Evolutionary conservation across 2,888 invertebrate species (phyloP).

Genomic region (Lasius platythorax): DNA sequence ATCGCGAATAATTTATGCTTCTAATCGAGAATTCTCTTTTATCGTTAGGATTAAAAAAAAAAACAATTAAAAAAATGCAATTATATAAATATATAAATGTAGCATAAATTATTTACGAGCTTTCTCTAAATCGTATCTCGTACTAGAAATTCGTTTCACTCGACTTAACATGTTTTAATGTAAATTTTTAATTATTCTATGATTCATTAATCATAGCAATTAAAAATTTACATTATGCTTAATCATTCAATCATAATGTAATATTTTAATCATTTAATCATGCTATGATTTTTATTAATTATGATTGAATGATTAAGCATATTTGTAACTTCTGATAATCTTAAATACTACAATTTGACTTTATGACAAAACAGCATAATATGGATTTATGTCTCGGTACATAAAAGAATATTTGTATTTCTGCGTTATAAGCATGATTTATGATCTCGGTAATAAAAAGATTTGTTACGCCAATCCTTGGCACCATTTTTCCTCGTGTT

Average conservation of each 20-base stretch:
- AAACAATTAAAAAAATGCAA: background rate
- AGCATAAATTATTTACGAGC: slow-evolving; percentile 18
- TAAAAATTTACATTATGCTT: background rate
- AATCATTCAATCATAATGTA: background rate
- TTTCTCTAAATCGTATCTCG: background rate
- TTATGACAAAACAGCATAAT: background rate
- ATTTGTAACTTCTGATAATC: background rate
- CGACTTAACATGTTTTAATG: slow-evolving; percentile 1
- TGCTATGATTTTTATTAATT: background rate
- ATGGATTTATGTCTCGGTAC: background rate
- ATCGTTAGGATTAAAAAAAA: background rate
- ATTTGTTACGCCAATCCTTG: background rate
- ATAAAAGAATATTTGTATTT: background rate
- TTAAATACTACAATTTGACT: background rate
- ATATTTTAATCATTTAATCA: background rate
- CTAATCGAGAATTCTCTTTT: background rate
- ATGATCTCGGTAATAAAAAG: background rate
- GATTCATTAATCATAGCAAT: background rate
- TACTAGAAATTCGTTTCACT: background rate
- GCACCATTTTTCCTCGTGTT: background rate
- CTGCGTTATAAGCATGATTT: background rate
- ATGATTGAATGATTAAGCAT: background rate
- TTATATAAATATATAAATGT: background rate
- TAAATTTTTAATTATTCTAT: slow-evolving; percentile 5
- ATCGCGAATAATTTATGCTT: background rate